Conservation (phyloP, 2,888 invertebrate genomes). For the Temnothorax rugatulus region DNA sequence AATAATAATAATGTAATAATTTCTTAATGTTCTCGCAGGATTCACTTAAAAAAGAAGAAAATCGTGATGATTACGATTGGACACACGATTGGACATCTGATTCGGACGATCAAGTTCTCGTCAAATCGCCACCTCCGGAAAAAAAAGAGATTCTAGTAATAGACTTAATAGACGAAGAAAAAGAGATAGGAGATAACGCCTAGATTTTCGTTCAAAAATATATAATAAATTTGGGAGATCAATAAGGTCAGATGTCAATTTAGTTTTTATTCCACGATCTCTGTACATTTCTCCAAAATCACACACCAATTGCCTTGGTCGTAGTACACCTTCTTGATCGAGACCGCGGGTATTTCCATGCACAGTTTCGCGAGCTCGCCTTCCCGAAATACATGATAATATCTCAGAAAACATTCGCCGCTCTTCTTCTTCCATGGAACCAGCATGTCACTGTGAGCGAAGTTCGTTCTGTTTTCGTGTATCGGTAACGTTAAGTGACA, state of each 20-base stretch:
- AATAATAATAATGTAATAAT: not conserved
- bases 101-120: not conserved
- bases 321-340: constrained; percentile 92
- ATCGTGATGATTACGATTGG: not conserved
- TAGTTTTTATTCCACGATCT: constrained; percentile 14
- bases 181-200: not conserved
- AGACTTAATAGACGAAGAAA: not conserved
- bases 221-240: not conserved
- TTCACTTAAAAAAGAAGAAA: not conserved
- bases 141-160: not conserved
- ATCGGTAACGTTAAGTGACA: constrained; percentile 89
- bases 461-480: constrained; percentile 96
- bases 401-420: constrained; percentile 90
- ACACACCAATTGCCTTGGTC: constrained; percentile 99
- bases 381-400: constrained; percentile 97
- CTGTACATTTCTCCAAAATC: constrained; percentile 89
- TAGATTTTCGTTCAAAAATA: not conserved
- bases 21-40: constrained; percentile 17
- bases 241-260: not conserved
- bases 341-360: constrained; percentile 86
- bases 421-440: constrained; percentile 97
- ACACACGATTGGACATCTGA: not conserved
- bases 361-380: constrained; percentile 92
- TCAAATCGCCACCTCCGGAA: not conserved
- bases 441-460: constrained; percentile 95